Evolutionary conservation across 2,888 invertebrate species (phyloP), one percentile per base, ranked within the genome.

Genomic region (Isotomurus palustris): DNA sequence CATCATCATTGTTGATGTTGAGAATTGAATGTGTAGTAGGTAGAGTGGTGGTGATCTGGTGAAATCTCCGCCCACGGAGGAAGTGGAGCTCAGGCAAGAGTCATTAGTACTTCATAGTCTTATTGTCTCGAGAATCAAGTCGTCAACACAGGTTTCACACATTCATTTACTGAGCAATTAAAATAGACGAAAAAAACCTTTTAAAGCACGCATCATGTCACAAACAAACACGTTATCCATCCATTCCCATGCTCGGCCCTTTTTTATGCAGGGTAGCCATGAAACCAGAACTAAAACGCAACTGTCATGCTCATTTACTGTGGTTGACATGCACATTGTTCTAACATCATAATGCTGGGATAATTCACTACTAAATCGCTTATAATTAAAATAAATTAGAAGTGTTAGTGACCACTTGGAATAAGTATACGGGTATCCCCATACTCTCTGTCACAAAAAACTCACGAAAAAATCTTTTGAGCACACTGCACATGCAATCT

Each of bases 91-190:
- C 43, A 43, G 21, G 43, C 43, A 43, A 43, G 43, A 43, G 43
- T 47, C 29, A 47, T 47, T 47, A 47, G 29, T 28, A 47, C 27
- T 47, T 28, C 28, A 27, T 47, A 28, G 47, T 17, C 29, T 12
- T 28, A 47, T 47, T 28, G 27, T 28, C 28, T 47, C 14, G 14
- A 47, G 25, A 50, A 59, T 57, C 62, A 59, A 59, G 57, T 50
- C 62, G 59, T 62, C 62, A 62, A 56, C 62, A 56, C 55, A 57
- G 55, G 40, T 61, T 57, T 56, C 50, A 50, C 50, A 50, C 50
- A 50, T 50, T 38, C 36, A 50, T 50, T 50, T 38, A 35, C 40
- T 50, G 25, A 22, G 38, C 50, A 49, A 49, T 49, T 49, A 49
- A 49, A 32, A 21, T 32, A 19, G 14, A 28, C 40, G 38, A 50